Percentiles rank a stretch among this genome's conserved stretches.
phyloP scores from a whole-genome alignment of 2,888 invertebrate species.

The Autographa pulchrina region DNA sequence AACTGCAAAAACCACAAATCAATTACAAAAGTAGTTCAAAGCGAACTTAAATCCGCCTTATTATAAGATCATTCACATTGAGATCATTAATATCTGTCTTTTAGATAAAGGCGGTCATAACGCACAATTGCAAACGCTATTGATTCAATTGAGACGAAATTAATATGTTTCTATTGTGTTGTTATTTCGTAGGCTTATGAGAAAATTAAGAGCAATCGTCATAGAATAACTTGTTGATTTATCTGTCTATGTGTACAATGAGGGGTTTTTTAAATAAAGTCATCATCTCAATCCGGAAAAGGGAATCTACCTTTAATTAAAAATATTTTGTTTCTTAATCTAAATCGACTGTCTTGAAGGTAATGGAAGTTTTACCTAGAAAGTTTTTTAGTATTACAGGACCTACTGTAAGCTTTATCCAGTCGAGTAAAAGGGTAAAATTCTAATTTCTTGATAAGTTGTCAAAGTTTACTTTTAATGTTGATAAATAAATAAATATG shows the following conservation, averaged over 20 bases:
- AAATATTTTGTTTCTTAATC: no score
- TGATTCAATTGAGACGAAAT: constrained; percentile 45
- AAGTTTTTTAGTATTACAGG: no score
- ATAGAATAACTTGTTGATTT: not conserved
- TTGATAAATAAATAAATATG: no score
- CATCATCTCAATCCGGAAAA: no score
- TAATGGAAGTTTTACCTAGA: no score
- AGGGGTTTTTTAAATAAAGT: no score
- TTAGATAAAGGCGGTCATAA: constrained; percentile 54
- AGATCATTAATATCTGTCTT: constrained; percentile 47
- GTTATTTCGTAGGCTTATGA: constrained; percentile 34
- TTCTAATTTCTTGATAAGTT: no score
- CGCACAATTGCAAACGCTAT: constrained; percentile 50
- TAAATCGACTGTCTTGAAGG: no score
- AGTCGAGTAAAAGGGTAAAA: no score
- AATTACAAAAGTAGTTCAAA: constrained; percentile 24
- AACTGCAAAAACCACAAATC: constrained; percentile 7
- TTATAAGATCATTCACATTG: constrained; percentile 30
- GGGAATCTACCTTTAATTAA: no score
- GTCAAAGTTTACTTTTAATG: no score
- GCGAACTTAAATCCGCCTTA: constrained; percentile 6
- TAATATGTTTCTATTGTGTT: constrained; percentile 44
- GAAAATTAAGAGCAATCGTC: constrained; percentile 21
- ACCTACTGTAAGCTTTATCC: no score
- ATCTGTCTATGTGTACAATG: not conserved